Percentiles rank a stretch among this genome's conserved stretches.
These are phyloP conservation scores for Synodontis membranacea DNA, from an alignment of 2,113 vertebrate species.

Conservation along the genomic window DNA sequence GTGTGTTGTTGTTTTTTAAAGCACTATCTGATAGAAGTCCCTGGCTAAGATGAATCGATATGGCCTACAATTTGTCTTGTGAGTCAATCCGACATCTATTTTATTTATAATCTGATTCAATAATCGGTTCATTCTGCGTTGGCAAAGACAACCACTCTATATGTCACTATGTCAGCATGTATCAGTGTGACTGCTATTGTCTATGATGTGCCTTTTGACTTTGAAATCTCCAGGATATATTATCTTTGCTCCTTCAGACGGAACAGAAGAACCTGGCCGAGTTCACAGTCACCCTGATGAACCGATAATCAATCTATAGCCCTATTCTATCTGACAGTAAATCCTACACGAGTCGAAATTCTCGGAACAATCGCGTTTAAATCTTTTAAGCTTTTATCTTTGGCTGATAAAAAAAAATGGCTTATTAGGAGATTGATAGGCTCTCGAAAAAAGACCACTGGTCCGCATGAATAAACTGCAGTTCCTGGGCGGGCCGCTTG, in stretches of 20 bases:
- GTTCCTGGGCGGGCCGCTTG: conserved; percentile 76
- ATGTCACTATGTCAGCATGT: neutral
- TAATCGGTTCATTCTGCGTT: neutral
- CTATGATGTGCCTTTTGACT: neutral
- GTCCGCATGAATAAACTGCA: conserved; percentile 56
- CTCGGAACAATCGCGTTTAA: neutral
- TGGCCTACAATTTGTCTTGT: neutral
- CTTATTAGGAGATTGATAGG: neutral
- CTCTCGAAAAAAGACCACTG: conserved; percentile 26
- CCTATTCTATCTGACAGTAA: neutral
- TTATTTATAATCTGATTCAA: neutral
- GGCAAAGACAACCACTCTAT: neutral
- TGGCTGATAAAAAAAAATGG: conserved; percentile 2
- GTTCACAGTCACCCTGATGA: neutral
- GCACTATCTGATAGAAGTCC: neutral
- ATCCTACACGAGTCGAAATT: neutral
- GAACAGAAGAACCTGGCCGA: neutral
- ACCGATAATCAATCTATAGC: neutral
- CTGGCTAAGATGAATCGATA: neutral
- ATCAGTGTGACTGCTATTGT: neutral
- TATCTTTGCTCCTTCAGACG: neutral
- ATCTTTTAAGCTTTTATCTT: neutral
- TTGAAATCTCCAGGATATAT: neutral
- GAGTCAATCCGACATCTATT: neutral
- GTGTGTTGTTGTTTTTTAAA: neutral